Conservation (phyloP, 2,113 vertebrate genomes). For the Calonectris borealis region DNA sequence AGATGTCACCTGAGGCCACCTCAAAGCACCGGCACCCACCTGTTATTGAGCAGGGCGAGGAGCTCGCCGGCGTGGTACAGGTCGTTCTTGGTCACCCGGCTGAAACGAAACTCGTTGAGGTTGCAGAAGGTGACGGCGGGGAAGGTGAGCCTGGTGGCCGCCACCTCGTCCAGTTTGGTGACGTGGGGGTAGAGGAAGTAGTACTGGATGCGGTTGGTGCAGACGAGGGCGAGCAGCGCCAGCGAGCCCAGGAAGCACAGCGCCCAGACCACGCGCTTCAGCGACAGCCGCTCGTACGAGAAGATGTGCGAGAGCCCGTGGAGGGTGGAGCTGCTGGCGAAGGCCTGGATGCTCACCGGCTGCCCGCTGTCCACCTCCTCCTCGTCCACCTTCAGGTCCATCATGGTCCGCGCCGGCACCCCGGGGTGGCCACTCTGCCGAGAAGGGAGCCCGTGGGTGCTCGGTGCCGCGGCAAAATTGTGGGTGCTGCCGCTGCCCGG, state of each 20-base stretch:
- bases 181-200: slow-evolving; percentile 97
- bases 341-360: slow-evolving; percentile 92
- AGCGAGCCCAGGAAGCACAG: slow-evolving; percentile 93
- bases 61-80: slow-evolving; percentile 98
- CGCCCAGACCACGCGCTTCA: slow-evolving; percentile 92
- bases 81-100: slow-evolving; percentile 95
- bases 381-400: slow-evolving; percentile 92
- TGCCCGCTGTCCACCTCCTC: slow-evolving; percentile 89
- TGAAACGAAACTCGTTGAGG: slow-evolving; percentile 98
- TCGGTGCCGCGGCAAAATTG: background rate
- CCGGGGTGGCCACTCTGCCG: background rate
- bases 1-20: background rate
- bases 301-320: slow-evolving; percentile 99
- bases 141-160: slow-evolving; percentile 86
- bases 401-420: slow-evolving; percentile 65
- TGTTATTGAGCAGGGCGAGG: slow-evolving; percentile 94
- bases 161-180: slow-evolving; percentile 97
- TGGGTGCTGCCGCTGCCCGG: background rate
- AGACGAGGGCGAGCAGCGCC: slow-evolving; percentile 87
- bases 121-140: slow-evolving; percentile 98
- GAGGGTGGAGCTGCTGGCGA: slow-evolving; percentile 96
- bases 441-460: background rate
- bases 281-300: slow-evolving; percentile 91
- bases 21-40: slow-evolving; percentile 71
- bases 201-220: slow-evolving; percentile 93